Percentiles rank a stretch among this genome's conserved stretches.
Conservation (phyloP, 2,888 invertebrate species). For the Gymnosoma rotundatum region DNA sequence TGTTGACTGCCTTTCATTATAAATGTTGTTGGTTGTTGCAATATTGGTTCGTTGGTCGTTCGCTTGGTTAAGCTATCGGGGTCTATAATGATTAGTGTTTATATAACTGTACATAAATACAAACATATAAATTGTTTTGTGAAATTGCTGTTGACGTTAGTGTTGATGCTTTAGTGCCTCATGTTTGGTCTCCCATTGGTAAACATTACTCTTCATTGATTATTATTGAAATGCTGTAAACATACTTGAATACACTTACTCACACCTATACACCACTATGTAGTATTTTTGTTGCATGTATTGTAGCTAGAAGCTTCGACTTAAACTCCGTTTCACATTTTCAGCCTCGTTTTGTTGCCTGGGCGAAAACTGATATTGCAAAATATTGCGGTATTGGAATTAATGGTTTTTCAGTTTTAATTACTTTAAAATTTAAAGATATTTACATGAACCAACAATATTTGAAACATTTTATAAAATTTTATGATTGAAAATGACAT, state of each 20-base stretch:
- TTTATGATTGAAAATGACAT: conserved; percentile 51
- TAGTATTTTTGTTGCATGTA: background rate
- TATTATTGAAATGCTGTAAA: conserved; percentile 69
- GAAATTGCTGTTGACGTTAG: conserved; percentile 66
- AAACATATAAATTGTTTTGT: conserved; percentile 48
- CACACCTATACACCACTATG: conserved; percentile 19
- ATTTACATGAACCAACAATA: conserved; percentile 13
- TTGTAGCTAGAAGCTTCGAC: conserved; percentile 11
- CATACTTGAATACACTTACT: conserved; percentile 31
- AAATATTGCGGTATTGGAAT: conserved; percentile 57
- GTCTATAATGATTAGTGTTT: conserved; percentile 60
- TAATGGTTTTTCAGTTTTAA: conserved; percentile 70
- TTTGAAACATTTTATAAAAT: conserved; percentile 30
- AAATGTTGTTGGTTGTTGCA: conserved; percentile 63
- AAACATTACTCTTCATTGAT: conserved; percentile 70
- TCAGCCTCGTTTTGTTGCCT: conserved; percentile 28
- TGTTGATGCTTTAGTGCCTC: conserved; percentile 68
- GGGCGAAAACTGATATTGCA: conserved; percentile 45
- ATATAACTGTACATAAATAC: background rate
- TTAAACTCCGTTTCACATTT: conserved; percentile 28
- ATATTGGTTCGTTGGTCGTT: conserved; percentile 41
- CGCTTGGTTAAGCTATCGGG: conserved; percentile 39
- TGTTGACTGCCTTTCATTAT: conserved; percentile 56
- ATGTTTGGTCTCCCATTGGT: conserved; percentile 69
- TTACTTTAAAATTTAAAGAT: conserved; percentile 65